A percentile compares a stretch with the other conserved stretches of the same genome.
These are phyloP conservation scores for Anguilla marmorata DNA, from an alignment of 2,797 vertebrate genomes.

Conservation along the genomic window DNA sequence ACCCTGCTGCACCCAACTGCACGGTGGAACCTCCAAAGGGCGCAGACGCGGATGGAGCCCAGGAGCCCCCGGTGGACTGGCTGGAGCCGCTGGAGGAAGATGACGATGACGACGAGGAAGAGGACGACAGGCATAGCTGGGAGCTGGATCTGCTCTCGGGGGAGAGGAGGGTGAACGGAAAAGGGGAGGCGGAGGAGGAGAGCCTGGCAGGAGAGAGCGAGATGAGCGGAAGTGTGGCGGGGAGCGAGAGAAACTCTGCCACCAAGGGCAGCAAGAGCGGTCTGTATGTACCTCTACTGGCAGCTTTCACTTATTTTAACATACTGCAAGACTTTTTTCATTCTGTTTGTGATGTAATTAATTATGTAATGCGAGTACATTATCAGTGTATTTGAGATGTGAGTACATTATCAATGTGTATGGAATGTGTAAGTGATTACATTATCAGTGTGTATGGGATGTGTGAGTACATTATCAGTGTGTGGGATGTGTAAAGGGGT, in stretches of 20 bases:
- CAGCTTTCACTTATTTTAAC: background rate
- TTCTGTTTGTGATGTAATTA: too few relatives aligned
- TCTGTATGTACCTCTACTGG: slow-evolving; percentile 12
- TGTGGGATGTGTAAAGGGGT: too few relatives aligned
- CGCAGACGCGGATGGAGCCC: background rate
- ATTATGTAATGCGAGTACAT: too few relatives aligned
- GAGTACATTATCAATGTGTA: too few relatives aligned
- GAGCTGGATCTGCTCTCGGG: slow-evolving; percentile 16
- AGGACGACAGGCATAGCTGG: slow-evolving; percentile 32
- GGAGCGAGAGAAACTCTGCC: slow-evolving; percentile 21
- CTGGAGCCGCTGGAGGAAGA: slow-evolving; percentile 54
- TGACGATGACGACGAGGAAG: slow-evolving; percentile 38
- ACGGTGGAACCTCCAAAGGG: background rate
- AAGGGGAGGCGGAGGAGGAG: background rate
- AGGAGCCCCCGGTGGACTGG: slow-evolving; percentile 49
- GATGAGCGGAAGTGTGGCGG: slow-evolving; percentile 19
- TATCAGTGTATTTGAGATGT: background rate
- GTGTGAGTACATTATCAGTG: too few relatives aligned
- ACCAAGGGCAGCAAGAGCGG: slow-evolving; percentile 13
- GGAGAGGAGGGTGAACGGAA: slow-evolving; percentile 16
- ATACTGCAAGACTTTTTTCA: too few relatives aligned
- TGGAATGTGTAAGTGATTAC: too few relatives aligned
- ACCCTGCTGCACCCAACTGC: background rate
- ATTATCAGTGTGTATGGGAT: too few relatives aligned
- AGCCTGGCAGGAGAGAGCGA: slow-evolving; percentile 32